Evolutionary conservation across 2,113 vertebrate species (phyloP), one percentile per base, ranked within the genome.

Genomic region (Microtus pennsylvanicus): DNA sequence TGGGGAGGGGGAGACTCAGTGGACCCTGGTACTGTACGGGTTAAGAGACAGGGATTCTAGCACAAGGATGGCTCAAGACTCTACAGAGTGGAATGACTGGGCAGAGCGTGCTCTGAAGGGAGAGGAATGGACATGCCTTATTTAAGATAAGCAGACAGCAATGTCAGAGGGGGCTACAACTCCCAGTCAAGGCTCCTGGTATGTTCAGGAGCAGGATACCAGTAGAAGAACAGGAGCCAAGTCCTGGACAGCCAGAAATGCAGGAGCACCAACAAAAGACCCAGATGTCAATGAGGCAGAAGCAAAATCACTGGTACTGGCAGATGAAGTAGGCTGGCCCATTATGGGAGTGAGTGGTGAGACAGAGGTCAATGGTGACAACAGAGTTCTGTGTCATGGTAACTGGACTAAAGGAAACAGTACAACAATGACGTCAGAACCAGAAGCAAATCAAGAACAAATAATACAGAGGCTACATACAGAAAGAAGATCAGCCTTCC

Each of bases 271-370:
- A 26, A 19, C 38, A 33, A 52, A 16, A 35, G n/a, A 9, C 42
- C 0, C 3, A 19, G 67, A 17, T 10, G 63, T 9, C 22, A 11
- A 26, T 14, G 33, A 63, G n/a, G 9, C 33, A 30, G 38, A 50
- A 80, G 35, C 33, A 55, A 80, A 61, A 72, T 19, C 63, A 69
- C 1, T 0, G 89, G n/a, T 0, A 24, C 65, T 13, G 13, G 70
- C 8, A 35, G 58, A 2, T 13, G 21, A 17, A 17, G 26, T 21
- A 55, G 10, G 52, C 26, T 9, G 9, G 50, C n/a, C 0, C 21
- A 38, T 11, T 7, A 16, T 11, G 38, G 47, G 12, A 22, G 17
- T 12, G 0, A 16, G 21, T 30, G 42, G 5, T 52, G n/a, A 58
- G 22, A 21, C 16, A 50, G 30, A 47, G 50, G 81, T 6, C 45